Evolutionary conservation across 2,888 invertebrate genomes (phyloP).

Genomic region (Hemithea aestivaria): DNA sequence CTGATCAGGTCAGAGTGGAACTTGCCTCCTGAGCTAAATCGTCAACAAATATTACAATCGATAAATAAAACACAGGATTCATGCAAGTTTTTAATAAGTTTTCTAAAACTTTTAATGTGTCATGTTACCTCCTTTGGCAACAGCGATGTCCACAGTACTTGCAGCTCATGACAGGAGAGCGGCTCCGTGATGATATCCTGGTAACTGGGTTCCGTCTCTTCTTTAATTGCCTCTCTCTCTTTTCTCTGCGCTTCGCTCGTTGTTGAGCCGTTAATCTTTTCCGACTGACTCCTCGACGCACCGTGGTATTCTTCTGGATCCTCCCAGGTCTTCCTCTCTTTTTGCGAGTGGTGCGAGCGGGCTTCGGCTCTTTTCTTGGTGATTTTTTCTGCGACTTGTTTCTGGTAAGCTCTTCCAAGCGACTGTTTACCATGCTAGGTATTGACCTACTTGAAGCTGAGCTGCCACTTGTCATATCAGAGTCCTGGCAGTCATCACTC

Average conservation of each 20-base stretch:
- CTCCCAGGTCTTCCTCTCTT: too few relatives aligned
- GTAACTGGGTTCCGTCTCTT: too few relatives aligned
- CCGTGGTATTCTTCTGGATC: too few relatives aligned
- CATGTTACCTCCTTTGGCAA: constrained; percentile 54
- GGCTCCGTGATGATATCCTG: constrained; percentile 31
- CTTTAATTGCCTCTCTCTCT: constrained; percentile 27
- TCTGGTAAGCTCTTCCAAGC: constrained; percentile 17
- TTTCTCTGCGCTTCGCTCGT: constrained; percentile 34
- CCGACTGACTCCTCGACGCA: too few relatives aligned
- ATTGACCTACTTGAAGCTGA: constrained; percentile 32
- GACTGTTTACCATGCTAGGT: constrained; percentile 33
- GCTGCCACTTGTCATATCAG: constrained; percentile 28
- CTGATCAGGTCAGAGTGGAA: too few relatives aligned
- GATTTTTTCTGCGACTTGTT: constrained; percentile 24
- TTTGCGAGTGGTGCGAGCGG: too few relatives aligned
- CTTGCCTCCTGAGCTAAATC: too few relatives aligned
- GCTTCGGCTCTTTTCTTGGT: constrained; percentile 23
- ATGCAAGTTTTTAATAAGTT: constrained; percentile 1
- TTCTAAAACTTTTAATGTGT: not conserved
- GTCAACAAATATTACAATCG: too few relatives aligned
- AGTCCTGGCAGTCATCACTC: constrained; percentile 25
- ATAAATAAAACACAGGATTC: too few relatives aligned
- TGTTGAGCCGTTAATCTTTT: too few relatives aligned
- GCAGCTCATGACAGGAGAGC: constrained; percentile 31
- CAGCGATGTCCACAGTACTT: constrained; percentile 51